Evolutionary conservation across 2,113 vertebrate species (phyloP), one percentile per base, ranked within the genome.

Genomic region (Syrmaticus mikado): DNA sequence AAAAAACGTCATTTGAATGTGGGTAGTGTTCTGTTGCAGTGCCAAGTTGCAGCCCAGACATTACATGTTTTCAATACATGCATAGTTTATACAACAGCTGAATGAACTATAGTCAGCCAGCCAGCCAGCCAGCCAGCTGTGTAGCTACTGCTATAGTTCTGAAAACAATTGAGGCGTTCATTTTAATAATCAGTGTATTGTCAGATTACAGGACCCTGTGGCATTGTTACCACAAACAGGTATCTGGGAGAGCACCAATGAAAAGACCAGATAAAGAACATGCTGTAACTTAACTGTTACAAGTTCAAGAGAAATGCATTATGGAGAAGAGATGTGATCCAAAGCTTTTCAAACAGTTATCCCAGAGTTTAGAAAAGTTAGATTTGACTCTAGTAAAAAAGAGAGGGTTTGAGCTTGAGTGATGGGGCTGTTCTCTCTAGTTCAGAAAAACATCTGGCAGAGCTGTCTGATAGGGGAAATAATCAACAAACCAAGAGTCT

Each of bases 1-100:
- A 83, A 84, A 84, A 85, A 84, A 13, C 10, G 32, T 64, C 21
- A 74, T 93, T 58, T 67, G 60, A 74, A 82, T 68, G 73, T 84
- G 41, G 19, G 43, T 84, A 50, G 65, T 70, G 36, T 40, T 79
- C 58, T 36, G 36, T 30, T 90, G 82, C n/a, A n/a, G n/a, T n/a
- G 4, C 61, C 68, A 92, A 58, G n/a, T 60, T 89, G 52, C 27
- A 87, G 34, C 43, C 72, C 71, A 67, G 58, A 60, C 8, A 46
- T 25, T 50, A 10, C 34, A 36, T 34, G n/a, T 32, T 65, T 85
- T 20, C 52, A 87, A 72, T 46, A 10, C 15, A 17, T 11, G 19
- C 45, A 50, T 85, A 46, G 46, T 22, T 87, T 58, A 27, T 52
- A 45, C 62, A 74, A 45, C 9, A 86, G 72, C 5, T 50, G 53